These are phyloP conservation scores for Stylophora pistillata DNA, from an alignment of 64 coral and sea anemone species.

Conservation along the genomic window DNA sequence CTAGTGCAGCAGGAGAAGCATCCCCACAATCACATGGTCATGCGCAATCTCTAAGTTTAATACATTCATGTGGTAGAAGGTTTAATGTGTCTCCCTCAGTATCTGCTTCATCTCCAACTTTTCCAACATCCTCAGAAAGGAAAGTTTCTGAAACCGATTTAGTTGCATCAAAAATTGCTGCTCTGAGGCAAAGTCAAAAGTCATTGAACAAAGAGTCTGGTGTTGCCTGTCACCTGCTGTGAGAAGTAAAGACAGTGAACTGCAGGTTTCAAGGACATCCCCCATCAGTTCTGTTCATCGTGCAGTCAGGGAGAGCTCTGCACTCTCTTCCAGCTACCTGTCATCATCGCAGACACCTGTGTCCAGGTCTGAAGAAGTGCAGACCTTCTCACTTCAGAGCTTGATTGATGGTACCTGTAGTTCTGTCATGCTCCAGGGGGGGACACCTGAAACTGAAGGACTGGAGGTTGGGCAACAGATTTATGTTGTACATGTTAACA, in stretches of 20 bases:
- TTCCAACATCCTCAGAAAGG: not conserved
- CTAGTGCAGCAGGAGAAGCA: not conserved
- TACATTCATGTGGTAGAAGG: slow-evolving; percentile 13
- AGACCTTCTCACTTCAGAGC: not conserved
- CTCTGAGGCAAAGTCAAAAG: slow-evolving; percentile 26
- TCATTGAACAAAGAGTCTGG: not conserved
- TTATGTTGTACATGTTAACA: slow-evolving; percentile 61
- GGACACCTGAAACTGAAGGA: slow-evolving; percentile 16
- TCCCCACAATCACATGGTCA: not conserved
- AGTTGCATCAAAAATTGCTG: slow-evolving; percentile 61
- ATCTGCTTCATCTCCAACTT: too few relatives aligned
- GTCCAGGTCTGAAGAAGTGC: not conserved
- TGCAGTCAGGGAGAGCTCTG: not conserved
- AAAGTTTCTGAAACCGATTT: slow-evolving; percentile 23
- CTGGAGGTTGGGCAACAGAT: slow-evolving; percentile 57
- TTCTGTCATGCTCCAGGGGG: slow-evolving; percentile 34
- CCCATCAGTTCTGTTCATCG: not conserved
- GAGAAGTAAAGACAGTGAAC: not conserved
- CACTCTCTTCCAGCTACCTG: not conserved
- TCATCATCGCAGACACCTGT: not conserved
- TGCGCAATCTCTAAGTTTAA: not conserved
- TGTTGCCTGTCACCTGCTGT: too few relatives aligned
- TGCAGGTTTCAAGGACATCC: not conserved
- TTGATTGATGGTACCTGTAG: slow-evolving; percentile 4
- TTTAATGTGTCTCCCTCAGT: not conserved